Evolutionary conservation across 2,797 vertebrate species (phyloP), one percentile per base, ranked within the genome.

Genomic region (Poeciliopsis presidionis): DNA sequence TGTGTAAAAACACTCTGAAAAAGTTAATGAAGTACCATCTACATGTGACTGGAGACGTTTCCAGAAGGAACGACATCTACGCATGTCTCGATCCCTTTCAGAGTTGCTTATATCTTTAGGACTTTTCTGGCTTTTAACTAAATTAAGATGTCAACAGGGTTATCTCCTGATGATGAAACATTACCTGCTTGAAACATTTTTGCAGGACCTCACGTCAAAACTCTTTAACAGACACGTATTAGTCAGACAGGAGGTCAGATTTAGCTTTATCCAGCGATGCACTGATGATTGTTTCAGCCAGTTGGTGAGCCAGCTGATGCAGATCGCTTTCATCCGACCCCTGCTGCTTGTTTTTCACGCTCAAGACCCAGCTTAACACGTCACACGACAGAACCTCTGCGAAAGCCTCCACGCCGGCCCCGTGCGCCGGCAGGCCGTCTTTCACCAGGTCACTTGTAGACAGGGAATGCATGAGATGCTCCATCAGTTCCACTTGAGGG

Each of bases 381-480:
- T 94, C 87, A 65, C 69, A 73, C 0, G 95, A 95, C n/a, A 96
- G 80, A 41, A 78, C 82, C 69, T 93, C 89, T 0, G 94, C 95
- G 4, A 94, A 95, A 25, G 77, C 86, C 74, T 86, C 88, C 51
- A 92, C 28, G 22, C 18, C 41, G 71, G 84, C 49, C 14, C 75
- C 83, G 5, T 72, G 79, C 7, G 18, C 82, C 25, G 81, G 81
- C 0, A 13, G 65, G 28, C 4, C 4, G 45, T 78, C 88, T 28
- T 41, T 57, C 0, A 30, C 33, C 55, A 71, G n/a, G 5, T 89
- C 85, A 0, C 77, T 72, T 0, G 69, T 77, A 18, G 93, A 90
- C 75, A 96, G 87, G 0, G 93, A 96, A 22, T 86, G 86, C 86
- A 95, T 92, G 72, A 95, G 86, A 33, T 90, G 90, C 65, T 92